Conservation (phyloP, 2,113 vertebrate genomes). For the Centropus unirufus region DNA sequence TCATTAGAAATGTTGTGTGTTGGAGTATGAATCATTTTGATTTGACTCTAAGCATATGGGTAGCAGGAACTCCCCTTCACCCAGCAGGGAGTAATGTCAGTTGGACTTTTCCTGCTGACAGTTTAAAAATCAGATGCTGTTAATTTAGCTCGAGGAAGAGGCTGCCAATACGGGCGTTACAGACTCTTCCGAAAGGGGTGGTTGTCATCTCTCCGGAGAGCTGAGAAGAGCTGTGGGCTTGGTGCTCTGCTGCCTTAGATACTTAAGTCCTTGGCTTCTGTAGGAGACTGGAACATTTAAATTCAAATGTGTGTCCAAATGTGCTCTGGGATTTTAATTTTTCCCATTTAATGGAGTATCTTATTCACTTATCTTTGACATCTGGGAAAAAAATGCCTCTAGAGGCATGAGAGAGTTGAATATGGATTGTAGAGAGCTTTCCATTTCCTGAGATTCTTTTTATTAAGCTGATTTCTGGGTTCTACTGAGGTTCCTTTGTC, state of each 20-base stretch:
- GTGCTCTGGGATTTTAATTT: slow-evolving; percentile 30
- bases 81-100: neutral
- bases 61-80: slow-evolving; percentile 31
- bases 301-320: slow-evolving; percentile 12
- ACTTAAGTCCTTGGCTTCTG: slow-evolving; percentile 31
- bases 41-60: neutral
- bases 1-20: neutral
- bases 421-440: neutral
- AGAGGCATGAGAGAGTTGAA: neutral
- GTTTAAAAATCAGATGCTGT: slow-evolving; percentile 18
- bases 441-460: neutral
- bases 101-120: slow-evolving; percentile 18
- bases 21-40: neutral
- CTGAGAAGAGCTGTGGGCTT: slow-evolving; percentile 12
- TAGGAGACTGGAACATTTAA: slow-evolving; percentile 27
- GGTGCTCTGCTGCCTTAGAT: neutral
- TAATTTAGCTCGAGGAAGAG: slow-evolving; percentile 28
- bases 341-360: slow-evolving; percentile 3
- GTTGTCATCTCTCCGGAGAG: slow-evolving; percentile 40
- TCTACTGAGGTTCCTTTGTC: neutral
- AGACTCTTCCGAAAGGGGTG: neutral
- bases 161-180: neutral
- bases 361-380: slow-evolving; percentile 15
- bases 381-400: slow-evolving; percentile 2
- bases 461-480: neutral